A percentile compares a stretch with the other conserved stretches of the same genome.
Conservation (phyloP, 1,140 invertebrate genomes). For the Lethrus apterus region DNA sequence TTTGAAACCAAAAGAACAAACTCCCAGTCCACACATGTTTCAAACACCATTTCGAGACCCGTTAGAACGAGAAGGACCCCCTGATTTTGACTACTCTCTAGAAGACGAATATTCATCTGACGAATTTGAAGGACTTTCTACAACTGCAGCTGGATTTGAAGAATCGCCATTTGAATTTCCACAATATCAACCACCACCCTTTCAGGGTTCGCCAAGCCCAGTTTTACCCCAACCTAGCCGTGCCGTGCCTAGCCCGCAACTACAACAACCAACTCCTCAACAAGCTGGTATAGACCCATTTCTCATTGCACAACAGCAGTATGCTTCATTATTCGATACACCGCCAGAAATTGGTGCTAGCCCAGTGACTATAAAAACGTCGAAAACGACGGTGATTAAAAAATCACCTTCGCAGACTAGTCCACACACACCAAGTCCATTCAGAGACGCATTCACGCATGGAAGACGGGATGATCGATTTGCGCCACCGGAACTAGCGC, state of each 20-base stretch:
- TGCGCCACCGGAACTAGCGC: not conserved
- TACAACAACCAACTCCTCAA: no score
- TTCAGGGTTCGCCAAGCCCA: not conserved
- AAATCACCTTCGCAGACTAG: not conserved
- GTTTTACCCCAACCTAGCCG: not conserved
- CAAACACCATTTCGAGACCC: conserved; percentile 1
- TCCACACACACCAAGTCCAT: not conserved
- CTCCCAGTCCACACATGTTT: not conserved
- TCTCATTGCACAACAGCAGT: not conserved
- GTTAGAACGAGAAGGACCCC: no score
- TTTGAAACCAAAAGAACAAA: conserved; percentile 1
- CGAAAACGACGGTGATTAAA: not conserved
- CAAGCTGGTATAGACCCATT: no score
- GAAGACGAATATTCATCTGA: no score
- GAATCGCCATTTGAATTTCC: conserved; percentile 1
- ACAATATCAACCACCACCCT: not conserved
- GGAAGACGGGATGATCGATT: not conserved
- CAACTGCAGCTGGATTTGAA: not conserved
- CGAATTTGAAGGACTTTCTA: not conserved
- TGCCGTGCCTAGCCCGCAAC: not conserved
- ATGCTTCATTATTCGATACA: not conserved
- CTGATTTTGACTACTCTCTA: no score
- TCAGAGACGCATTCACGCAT: not conserved
- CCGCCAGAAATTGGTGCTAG: not conserved
- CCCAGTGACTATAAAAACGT: not conserved